phyloP scores from a whole-genome alignment of 2,888 invertebrate species.

The Rhabditoides inermis region DNA sequence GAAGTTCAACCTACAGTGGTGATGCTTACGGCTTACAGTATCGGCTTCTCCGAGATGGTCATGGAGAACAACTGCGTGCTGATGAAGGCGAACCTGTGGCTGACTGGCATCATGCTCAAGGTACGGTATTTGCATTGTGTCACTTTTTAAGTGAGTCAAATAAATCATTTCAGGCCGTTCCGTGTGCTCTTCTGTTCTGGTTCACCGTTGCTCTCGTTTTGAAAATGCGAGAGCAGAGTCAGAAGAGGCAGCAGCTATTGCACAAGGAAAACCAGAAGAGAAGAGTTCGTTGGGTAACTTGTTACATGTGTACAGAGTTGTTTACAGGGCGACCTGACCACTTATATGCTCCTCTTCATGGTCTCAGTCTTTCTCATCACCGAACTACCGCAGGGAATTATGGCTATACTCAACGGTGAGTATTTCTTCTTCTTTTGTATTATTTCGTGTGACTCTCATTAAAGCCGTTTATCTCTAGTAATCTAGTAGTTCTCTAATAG shows the following conservation, averaged over 20 bases:
- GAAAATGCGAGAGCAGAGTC: conserved; percentile 21
- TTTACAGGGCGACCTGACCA: conserved; percentile 59
- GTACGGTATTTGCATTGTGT: conserved; percentile 7
- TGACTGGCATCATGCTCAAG: conserved; percentile 35
- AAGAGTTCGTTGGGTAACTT: too few relatives aligned
- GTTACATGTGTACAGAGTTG: too few relatives aligned
- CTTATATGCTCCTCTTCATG: conserved; percentile 68
- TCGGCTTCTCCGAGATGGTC: conserved; percentile 31
- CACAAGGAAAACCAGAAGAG: too few relatives aligned
- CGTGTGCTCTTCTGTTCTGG: conserved; percentile 25
- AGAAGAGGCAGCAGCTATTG: conserved; percentile 14
- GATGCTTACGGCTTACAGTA: too few relatives aligned
- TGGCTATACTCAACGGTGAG: conserved; percentile 34
- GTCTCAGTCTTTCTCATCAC: conserved; percentile 71
- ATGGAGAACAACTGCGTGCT: conserved; percentile 25
- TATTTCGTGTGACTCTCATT: too few relatives aligned
- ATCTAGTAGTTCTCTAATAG: too few relatives aligned
- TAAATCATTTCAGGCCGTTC: conserved; percentile 29
- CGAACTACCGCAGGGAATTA: conserved; percentile 61
- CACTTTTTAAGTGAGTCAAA: too few relatives aligned
- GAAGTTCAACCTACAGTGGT: too few relatives aligned
- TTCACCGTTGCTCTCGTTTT: conserved; percentile 28
- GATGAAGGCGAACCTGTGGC: conserved; percentile 37
- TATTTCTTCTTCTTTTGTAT: neutral
- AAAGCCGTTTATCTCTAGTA: too few relatives aligned